Conservation (phyloP, 2,797 vertebrate genomes). For the Okamejei kenojei region DNA sequence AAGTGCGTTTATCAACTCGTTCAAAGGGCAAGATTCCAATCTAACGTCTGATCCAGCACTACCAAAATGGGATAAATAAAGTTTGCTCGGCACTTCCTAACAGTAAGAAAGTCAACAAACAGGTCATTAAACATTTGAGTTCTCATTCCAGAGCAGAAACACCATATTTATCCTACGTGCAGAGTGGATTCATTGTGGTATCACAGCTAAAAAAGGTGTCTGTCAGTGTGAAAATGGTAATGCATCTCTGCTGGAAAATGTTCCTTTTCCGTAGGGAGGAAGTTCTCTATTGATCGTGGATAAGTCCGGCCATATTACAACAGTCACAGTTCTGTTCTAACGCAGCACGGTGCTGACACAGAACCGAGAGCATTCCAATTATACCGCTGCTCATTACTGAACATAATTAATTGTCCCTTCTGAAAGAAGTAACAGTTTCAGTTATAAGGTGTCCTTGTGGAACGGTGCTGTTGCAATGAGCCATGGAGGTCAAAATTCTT, state of each 20-base stretch:
- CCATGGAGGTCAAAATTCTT: neutral
- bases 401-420: neutral
- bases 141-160: neutral
- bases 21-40: constrained; percentile 25
- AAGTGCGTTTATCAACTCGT: constrained; percentile 3
- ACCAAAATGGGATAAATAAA: neutral
- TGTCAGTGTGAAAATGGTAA: neutral
- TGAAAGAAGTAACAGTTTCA: neutral
- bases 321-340: neutral
- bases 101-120: constrained; percentile 4
- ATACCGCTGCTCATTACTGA: neutral
- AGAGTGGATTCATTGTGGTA: neutral
- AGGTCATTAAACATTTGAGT: constrained; percentile 21
- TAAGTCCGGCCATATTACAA: neutral
- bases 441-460: neutral
- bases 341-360: neutral
- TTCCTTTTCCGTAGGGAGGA: neutral
- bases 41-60: neutral
- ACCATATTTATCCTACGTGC: neutral
- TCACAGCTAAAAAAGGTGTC: too few relatives aligned
- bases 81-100: neutral
- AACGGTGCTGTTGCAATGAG: neutral
- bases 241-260: neutral
- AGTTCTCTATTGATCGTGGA: neutral
- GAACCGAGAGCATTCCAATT: neutral